Conservation (phyloP, 1,140 invertebrate genomes). For the Drosophila santomea region DNA sequence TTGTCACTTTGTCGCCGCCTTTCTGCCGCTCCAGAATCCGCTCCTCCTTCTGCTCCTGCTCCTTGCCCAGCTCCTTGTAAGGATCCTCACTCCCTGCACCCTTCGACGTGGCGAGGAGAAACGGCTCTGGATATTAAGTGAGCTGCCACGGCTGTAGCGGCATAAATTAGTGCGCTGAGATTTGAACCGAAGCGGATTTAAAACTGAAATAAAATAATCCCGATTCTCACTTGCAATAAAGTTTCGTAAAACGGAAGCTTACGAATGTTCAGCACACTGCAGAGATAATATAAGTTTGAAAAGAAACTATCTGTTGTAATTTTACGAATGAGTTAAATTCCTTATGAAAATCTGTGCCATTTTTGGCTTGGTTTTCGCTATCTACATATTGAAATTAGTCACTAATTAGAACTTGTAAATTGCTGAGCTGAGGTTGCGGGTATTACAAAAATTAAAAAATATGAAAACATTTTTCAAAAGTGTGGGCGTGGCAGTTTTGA, state of each 20-base stretch:
- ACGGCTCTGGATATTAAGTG: slow-evolving; percentile 72
- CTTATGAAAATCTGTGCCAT: no score
- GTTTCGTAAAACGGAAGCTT: slow-evolving; percentile 15
- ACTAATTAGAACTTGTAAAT: no score
- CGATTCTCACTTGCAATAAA: slow-evolving; percentile 18
- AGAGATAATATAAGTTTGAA: background rate
- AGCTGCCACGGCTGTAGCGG: slow-evolving; percentile 54
- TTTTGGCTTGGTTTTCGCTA: no score
- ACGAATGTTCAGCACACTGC: background rate
- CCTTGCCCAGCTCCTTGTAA: background rate
- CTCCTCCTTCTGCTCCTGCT: background rate
- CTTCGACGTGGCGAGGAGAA: slow-evolving; percentile 60
- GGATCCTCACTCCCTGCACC: slow-evolving; percentile 2
- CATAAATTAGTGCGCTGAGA: slow-evolving; percentile 71
- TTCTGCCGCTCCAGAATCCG: slow-evolving; percentile 18
- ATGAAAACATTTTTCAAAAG: no score
- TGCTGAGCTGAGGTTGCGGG: no score
- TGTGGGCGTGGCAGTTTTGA: no score
- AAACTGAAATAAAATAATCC: slow-evolving; percentile 19
- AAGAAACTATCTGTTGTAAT: no score
- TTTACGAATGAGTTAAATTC: no score
- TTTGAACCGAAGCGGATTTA: slow-evolving; percentile 39
- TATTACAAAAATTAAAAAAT: no score
- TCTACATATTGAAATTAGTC: no score
- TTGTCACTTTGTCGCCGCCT: slow-evolving; percentile 72